Conservation (phyloP, 1,140 invertebrate genomes). For the Zelostemma sp. region DNA sequence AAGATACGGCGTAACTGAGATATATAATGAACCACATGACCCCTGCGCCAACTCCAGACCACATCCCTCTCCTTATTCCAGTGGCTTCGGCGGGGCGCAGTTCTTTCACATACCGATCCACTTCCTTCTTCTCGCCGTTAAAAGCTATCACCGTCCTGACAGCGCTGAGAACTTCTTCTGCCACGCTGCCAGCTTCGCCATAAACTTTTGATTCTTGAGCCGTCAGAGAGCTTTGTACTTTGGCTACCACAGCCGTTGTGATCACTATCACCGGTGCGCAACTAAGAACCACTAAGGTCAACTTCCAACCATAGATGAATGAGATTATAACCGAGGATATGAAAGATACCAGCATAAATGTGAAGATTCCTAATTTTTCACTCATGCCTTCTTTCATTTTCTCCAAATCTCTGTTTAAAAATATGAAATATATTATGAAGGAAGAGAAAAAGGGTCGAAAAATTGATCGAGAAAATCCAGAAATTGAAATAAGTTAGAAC, state of each 20-base stretch:
- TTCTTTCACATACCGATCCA: conserved; percentile 74
- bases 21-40: conserved; percentile 88
- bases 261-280: conserved; percentile 84
- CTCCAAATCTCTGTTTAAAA: conserved; percentile 80
- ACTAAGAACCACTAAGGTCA: conserved; percentile 88
- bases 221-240: conserved; percentile 68
- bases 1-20: conserved; percentile 82
- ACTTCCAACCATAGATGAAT: conserved; percentile 89
- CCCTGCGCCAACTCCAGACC: conserved; percentile 80
- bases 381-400: conserved; percentile 94
- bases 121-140: conserved; percentile 86
- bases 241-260: conserved; percentile 72
- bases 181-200: conserved; percentile 84
- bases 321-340: conserved; percentile 83
- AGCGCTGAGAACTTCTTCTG: conserved; percentile 86
- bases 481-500: too few species aligned
- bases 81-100: conserved; percentile 76
- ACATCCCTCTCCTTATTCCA: conserved; percentile 80
- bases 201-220: conserved; percentile 84
- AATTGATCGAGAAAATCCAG: too few species aligned
- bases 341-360: conserved; percentile 83
- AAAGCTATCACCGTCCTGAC: conserved; percentile 90
- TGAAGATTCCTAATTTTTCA: conserved; percentile 89
- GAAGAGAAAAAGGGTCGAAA: too few species aligned
- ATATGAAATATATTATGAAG: too few species aligned